A percentile compares a stretch with the other conserved stretches of the same genome.
Conservation (phyloP, 2,113 vertebrate genomes). For the Nematolebias whitei region DNA sequence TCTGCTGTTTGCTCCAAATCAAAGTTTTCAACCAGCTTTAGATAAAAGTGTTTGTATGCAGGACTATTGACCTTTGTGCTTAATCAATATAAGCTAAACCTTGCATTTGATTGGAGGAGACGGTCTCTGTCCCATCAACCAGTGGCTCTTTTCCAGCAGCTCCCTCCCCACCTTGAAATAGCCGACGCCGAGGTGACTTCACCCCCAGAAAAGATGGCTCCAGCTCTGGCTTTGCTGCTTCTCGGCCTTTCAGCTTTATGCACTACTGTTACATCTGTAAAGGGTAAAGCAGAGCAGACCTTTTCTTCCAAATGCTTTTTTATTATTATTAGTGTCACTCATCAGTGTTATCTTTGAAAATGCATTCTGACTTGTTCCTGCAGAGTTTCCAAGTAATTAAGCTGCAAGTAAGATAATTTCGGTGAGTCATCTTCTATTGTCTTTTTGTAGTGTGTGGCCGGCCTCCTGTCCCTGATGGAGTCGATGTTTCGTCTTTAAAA, state of each 20-base stretch:
- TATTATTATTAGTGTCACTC: no score
- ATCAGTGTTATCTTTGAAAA: no score
- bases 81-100: constrained; percentile 37
- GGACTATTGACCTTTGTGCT: constrained; percentile 62
- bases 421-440: neutral
- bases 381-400: neutral
- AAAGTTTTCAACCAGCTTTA: constrained; percentile 48
- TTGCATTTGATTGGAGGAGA: constrained; percentile 49
- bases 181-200: constrained; percentile 8
- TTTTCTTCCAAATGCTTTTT: no score
- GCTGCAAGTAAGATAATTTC: no score
- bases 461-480: constrained; percentile 76
- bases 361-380: neutral
- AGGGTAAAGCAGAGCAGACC: constrained; percentile 52
- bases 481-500: constrained; percentile 66
- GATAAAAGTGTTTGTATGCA: constrained; percentile 50
- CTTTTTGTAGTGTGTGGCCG: constrained; percentile 80
- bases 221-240: constrained; percentile 50
- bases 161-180: neutral
- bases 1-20: constrained; percentile 17
- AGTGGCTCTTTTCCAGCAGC: neutral
- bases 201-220: constrained; percentile 52
- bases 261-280: constrained; percentile 46
- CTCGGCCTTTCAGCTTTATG: constrained; percentile 49
- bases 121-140: constrained; percentile 4